A percentile compares a stretch with the other conserved stretches of the same genome.
Evolutionary conservation across 1,140 invertebrate genomes (phyloP).

Genomic region (Diploscapter pachys): DNA sequence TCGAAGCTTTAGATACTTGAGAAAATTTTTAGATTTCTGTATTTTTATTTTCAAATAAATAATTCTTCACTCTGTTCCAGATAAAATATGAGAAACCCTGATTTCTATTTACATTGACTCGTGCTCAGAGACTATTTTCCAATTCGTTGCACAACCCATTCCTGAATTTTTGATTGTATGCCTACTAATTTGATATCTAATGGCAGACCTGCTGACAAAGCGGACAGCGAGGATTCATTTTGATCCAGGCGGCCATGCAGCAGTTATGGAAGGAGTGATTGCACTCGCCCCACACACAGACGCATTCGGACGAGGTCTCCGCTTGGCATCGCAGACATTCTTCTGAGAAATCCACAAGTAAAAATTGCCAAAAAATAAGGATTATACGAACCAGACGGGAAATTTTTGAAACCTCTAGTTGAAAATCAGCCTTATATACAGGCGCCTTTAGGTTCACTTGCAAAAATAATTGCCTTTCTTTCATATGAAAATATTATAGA

Average conservation of each 20-base stretch:
- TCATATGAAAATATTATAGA: not conserved
- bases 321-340: conserved; percentile 88
- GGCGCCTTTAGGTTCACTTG: not conserved
- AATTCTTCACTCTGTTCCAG: too few relatives aligned
- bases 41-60: too few relatives aligned
- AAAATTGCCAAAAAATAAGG: not conserved
- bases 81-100: too few relatives aligned
- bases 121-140: conserved; percentile 9
- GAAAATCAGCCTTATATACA: not conserved
- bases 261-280: conserved; percentile 92
- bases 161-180: not conserved
- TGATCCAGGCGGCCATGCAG: conserved; percentile 91
- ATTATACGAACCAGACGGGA: not conserved
- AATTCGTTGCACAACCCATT: conserved; percentile 7
- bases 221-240: conserved; percentile 91
- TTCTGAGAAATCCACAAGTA: conserved; percentile 66
- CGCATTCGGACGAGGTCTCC: conserved; percentile 83
- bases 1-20: too few relatives aligned
- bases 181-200: too few relatives aligned
- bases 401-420: not conserved
- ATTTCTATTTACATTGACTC: too few relatives aligned
- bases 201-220: conserved; percentile 74
- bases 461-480: not conserved
- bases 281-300: conserved; percentile 91
- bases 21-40: too few relatives aligned